phyloP scores from a whole-genome alignment of 2,888 invertebrate genomes.

The Himalopsyche japonica region DNA sequence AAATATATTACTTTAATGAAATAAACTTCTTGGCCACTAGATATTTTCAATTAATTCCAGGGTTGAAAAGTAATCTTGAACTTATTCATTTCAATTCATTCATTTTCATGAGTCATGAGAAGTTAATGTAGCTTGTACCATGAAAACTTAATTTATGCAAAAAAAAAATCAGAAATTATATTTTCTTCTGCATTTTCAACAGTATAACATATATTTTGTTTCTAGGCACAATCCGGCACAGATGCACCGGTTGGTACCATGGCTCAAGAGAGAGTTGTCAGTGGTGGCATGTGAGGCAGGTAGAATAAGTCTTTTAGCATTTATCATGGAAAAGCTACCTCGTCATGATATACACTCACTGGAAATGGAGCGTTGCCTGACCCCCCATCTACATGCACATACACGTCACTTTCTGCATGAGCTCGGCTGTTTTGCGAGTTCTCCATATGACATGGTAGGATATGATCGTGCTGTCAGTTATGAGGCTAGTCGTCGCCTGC shows the following conservation, averaged over 20 bases:
- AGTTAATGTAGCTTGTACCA: no score
- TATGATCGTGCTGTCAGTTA: slow-evolving; percentile 76
- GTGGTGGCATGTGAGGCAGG: slow-evolving; percentile 55
- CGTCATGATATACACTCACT: slow-evolving; percentile 68
- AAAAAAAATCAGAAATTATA: background rate
- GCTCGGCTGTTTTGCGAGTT: slow-evolving; percentile 81
- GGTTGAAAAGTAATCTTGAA: no score
- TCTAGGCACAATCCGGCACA: slow-evolving; percentile 78
- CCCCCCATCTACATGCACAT: slow-evolving; percentile 69
- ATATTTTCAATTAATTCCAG: no score
- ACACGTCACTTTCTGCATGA: slow-evolving; percentile 91
- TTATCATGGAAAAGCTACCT: slow-evolving; percentile 71
- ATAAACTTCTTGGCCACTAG: no score
- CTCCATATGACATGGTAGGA: slow-evolving; percentile 84
- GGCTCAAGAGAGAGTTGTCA: slow-evolving; percentile 85
- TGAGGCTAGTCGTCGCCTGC: slow-evolving; percentile 54
- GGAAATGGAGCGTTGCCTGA: slow-evolving; percentile 72
- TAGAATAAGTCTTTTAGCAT: slow-evolving; percentile 59
- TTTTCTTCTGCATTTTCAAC: background rate
- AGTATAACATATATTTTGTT: slow-evolving; percentile 39
- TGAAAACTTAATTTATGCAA: no score
- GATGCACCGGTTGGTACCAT: slow-evolving; percentile 80
- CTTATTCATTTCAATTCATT: no score
- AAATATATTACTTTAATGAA: no score
- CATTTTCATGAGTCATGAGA: no score